Percentiles rank a stretch among this genome's conserved stretches.
phyloP scores from a whole-genome alignment of 2,797 vertebrate genomes.

The Sphenodon punctatus region DNA sequence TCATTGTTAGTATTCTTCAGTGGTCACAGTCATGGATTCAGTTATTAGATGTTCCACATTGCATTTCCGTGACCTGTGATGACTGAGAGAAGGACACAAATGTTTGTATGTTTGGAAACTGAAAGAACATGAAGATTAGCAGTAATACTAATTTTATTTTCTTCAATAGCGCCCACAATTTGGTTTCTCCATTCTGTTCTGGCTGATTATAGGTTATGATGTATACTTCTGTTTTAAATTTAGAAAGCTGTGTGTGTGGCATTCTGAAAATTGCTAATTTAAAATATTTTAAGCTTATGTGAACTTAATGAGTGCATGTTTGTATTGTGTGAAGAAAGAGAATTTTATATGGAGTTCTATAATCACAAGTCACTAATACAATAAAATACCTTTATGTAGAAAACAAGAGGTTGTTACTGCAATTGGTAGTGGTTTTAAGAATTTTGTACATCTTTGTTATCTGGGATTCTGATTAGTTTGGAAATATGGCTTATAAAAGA shows the following conservation, averaged over 20 bases:
- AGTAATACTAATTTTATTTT: not conserved
- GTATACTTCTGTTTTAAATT: not conserved
- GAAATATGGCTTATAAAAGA: not conserved
- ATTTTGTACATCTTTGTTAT: not conserved
- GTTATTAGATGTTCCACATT: not conserved
- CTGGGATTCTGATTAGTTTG: rapidly evolving
- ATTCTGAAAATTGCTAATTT: not conserved
- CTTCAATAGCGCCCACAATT: not conserved
- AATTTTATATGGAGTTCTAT: rapidly evolving
- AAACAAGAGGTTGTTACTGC: not conserved
- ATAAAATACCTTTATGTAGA: not conserved
- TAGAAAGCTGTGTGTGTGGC: not conserved
- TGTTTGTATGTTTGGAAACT: not conserved
- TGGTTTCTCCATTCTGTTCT: not conserved
- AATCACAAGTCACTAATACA: not conserved
- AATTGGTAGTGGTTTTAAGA: rapidly evolving
- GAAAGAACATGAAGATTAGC: not conserved
- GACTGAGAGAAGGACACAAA: not conserved
- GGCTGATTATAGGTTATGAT: not conserved
- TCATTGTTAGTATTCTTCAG: not conserved
- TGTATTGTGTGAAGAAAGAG: rapidly evolving
- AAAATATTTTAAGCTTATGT: too few relatives aligned
- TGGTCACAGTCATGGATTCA: not conserved
- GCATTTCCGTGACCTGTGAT: not conserved
- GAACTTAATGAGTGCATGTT: not conserved